Percentiles rank a stretch among this genome's conserved stretches.
These are phyloP conservation scores for Kryphioiulus occultus DNA, from an alignment of 2,888 invertebrate genomes.

Conservation along the genomic window DNA sequence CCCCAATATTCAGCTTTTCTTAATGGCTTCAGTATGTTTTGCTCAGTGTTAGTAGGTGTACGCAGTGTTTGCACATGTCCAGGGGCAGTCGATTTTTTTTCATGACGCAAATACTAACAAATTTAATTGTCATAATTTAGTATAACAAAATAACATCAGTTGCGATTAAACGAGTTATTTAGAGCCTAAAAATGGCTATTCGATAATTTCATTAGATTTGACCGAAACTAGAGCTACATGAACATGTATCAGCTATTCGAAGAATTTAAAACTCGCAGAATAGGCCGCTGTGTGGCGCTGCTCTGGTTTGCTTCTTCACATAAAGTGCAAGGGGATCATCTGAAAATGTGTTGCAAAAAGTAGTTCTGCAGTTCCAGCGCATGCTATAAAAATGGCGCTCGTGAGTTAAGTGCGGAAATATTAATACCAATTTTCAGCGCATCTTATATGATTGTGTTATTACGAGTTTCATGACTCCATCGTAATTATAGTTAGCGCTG, in stretches of 20 bases:
- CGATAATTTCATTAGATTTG: not conserved
- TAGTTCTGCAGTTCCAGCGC: not conserved
- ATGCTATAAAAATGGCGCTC: not conserved
- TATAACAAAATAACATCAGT: no score
- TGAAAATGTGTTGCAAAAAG: not conserved
- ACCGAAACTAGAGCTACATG: not conserved
- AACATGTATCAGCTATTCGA: not conserved
- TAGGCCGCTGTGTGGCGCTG: not conserved
- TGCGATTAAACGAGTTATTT: no score
- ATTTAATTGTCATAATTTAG: no score
- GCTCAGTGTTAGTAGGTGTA: no score
- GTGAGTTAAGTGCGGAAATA: constrained; percentile 31
- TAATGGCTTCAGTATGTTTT: no score
- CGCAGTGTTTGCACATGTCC: no score
- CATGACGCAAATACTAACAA: no score
- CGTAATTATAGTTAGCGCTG: constrained; percentile 44
- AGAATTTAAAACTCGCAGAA: not conserved
- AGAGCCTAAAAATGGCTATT: no score
- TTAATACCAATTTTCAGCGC: constrained; percentile 41
- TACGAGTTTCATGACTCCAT: constrained; percentile 41
- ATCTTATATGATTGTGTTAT: constrained; percentile 41
- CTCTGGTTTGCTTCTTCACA: not conserved
- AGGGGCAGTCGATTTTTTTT: no score
- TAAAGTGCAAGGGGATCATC: not conserved
- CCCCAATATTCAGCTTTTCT: no score